Percentiles rank a stretch among this genome's conserved stretches.
Conservation (phyloP, 2,888 invertebrate species). For the Drepana falcataria region DNA sequence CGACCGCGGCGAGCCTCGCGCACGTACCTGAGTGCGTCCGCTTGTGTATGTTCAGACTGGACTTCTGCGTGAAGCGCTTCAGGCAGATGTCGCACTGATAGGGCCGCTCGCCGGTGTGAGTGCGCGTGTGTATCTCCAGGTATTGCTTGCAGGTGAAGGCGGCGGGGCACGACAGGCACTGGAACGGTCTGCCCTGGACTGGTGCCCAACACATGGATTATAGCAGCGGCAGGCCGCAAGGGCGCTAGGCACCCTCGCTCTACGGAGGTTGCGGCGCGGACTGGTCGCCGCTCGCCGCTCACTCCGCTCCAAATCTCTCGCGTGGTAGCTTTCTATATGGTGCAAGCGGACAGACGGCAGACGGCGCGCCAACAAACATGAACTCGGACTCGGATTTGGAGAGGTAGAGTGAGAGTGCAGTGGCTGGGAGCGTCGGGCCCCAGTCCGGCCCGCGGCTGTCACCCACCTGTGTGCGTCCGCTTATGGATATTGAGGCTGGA, state of each 20-base stretch:
- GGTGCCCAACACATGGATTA: conserved; percentile 77
- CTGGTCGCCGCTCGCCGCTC: conserved; percentile 71
- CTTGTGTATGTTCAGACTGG: conserved; percentile 89
- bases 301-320: conserved; percentile 60
- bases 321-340: conserved; percentile 8
- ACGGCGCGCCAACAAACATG: not conserved
- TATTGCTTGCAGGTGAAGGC: conserved; percentile 80
- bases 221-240: conserved; percentile 69
- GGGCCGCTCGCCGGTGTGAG: conserved; percentile 79
- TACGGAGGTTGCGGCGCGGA: conserved; percentile 70
- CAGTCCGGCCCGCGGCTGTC: conserved; percentile 71
- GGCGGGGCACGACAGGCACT: conserved; percentile 79
- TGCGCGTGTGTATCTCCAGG: conserved; percentile 81
- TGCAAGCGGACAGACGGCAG: conserved; percentile 12
- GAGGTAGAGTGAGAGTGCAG: conserved; percentile 42
- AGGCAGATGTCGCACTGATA: conserved; percentile 87
- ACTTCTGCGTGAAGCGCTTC: conserved; percentile 90
- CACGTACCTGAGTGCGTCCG: conserved; percentile 84
- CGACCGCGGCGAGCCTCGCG: conserved; percentile 2
- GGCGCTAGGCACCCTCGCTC: conserved; percentile 69
- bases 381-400: conserved; percentile 38
- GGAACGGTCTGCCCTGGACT: conserved; percentile 80
- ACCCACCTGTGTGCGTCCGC: conserved; percentile 85
- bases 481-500: conserved; percentile 90
- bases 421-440: conserved; percentile 60